Evolutionary conservation across 1,140 invertebrate species (phyloP), one percentile per base, ranked within the genome.

Genomic region (Papilio glaucus): DNA sequence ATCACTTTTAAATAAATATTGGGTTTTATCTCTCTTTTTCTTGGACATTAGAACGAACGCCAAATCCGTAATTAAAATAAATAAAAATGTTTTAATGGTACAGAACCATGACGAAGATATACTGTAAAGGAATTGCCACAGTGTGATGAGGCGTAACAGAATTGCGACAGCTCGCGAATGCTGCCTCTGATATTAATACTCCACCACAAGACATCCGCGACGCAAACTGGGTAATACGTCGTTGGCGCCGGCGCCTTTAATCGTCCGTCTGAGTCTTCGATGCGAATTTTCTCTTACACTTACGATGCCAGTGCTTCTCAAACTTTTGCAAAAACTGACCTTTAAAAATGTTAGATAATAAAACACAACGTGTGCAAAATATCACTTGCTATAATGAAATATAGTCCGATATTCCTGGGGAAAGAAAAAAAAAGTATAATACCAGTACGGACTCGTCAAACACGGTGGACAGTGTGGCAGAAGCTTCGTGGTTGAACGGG

Each of bases 161-260:
- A 45, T 68, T 68, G 65, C 39, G 37, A 65, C 18, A 41, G 49
- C 71, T 60, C 63, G 38, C 53, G 72, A 45, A 67, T 75, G 77
- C 67, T 65, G 75, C 71, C 73, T 74, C 72, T 77, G 80, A 80
- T 82, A 82, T 83, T 83, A 81, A 74, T 79, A 75, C 77, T 75
- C 73, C 77, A 75, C 73, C 72, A 67, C 76, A 77, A 77, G 72
- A 82, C 77, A 85, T 87, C 82, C 81, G 85, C 77, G 83, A 82
- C 77, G 72, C 73, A 79, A 71, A 77, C 76, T 68, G 29, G 61
- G 71, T 84, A 89, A 88, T 87, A 85, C 83, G 84, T 84, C 85
- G 84, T 57, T 83, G 88, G 89, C 88, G 90, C 90, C 89, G 82
- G 80, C 73, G 76, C 71, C 78, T 74, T 81, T 90, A 91, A 87